A percentile compares a stretch with the other conserved stretches of the same genome.
Evolutionary conservation across 2,113 vertebrate genomes (phyloP).

Genomic region (Mus pahari): DNA sequence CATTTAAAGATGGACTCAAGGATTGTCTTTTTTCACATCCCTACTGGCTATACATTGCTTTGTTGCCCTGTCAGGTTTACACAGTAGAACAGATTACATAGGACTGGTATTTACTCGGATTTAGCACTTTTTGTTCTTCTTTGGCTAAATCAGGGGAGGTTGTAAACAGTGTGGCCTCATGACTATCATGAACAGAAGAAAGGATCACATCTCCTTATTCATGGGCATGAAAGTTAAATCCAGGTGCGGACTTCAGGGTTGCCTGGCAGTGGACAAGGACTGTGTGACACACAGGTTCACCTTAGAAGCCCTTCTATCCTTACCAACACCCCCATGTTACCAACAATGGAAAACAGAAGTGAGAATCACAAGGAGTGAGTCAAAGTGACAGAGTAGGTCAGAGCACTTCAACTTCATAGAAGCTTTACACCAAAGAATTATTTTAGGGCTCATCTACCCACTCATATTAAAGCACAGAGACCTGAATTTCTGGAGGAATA

Average conservation of each 20-base stretch:
- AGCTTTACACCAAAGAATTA: conserved; percentile 62
- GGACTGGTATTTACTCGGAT: not conserved
- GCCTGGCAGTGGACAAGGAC: conserved; percentile 2
- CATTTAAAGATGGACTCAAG: not conserved
- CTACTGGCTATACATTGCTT: not conserved
- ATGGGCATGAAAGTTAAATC: conserved; percentile 35
- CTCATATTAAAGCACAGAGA: conserved; percentile 67
- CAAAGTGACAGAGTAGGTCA: conserved; percentile 56
- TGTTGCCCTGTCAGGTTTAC: not conserved
- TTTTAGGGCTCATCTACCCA: conserved; percentile 73
- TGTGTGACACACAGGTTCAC: not conserved
- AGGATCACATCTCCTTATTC: not conserved
- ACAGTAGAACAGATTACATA: not conserved
- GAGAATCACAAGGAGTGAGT: conserved; percentile 10
- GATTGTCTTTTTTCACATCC: not conserved
- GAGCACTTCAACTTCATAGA: conserved; percentile 63
- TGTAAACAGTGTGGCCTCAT: not conserved
- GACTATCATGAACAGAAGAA: not conserved
- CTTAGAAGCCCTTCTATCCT: conserved; percentile 65
- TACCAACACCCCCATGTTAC: conserved; percentile 33
- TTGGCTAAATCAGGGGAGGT: conserved; percentile 6
- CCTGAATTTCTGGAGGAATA: conserved; percentile 34
- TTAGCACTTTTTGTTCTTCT: not conserved
- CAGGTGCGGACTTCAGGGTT: conserved; percentile 18
- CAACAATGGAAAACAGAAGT: conserved; percentile 30